Evolutionary conservation across 1,140 invertebrate species (phyloP), one percentile per base, ranked within the genome.

Genomic region (Halictus rubicundus): DNA sequence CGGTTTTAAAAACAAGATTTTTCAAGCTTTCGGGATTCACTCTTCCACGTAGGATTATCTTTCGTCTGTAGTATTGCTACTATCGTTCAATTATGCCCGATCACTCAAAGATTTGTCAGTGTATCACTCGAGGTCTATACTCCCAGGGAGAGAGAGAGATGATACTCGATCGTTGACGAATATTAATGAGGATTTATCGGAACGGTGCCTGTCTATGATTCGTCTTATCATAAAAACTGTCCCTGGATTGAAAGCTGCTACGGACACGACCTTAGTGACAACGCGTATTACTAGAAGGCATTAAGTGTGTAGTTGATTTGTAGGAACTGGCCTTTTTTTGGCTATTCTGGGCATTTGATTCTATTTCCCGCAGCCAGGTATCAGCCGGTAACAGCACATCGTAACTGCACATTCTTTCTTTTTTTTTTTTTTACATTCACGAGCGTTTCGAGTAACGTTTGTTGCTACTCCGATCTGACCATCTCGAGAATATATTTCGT

Each of bases 1-100:
- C 89, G 91, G 91, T 89, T 91, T 93, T 88, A 93, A 92, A 91
- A 92, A 90, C 89, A 93, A 93, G 88, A 89, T 93, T 71, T 93
- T 93, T 88, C 89, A 92, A 86, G 92, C 90, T 89, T 90, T 93
- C 77, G 91, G 92, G 70, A 92, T 93, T 86, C 89, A 92, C 68
- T 91, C 91, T 71, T 92, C 91, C 81, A 91, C 91, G 88, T 93
- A 93, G 89, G 80, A 88, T 85, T 39, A 69, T 79, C 42, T 60
- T 87, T 78, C 57, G 59, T 71, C 59, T 84, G 61, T 77, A 70
- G 65, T 59, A 72, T 65, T 68, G 78, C 68, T 57, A 57, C 72
- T 84, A 66, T 78, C 66, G 66, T 79, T 78, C 59, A 65, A 78
- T 81, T 82, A 68, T 82, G 71, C 73, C 70, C 42, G 32, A 42